These are phyloP conservation scores for Megaceryle torquata DNA, from an alignment of 2,113 vertebrate genomes.

Conservation along the genomic window DNA sequence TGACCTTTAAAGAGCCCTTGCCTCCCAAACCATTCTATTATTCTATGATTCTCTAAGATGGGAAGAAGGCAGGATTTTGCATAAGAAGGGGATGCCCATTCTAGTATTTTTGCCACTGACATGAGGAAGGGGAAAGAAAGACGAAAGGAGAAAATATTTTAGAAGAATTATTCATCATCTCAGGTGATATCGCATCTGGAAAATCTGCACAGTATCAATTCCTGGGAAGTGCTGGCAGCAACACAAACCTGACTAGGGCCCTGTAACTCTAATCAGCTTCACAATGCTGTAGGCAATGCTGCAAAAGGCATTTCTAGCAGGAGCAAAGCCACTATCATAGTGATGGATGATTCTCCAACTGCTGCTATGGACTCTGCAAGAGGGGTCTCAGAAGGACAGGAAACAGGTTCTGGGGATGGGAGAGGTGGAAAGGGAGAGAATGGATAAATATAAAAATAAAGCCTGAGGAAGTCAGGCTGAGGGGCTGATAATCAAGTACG, in stretches of 20 bases:
- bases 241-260: background rate
- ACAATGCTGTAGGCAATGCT: background rate
- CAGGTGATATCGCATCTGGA: background rate
- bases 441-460: background rate
- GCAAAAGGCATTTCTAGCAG: background rate
- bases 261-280: constrained; percentile 1
- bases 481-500: background rate
- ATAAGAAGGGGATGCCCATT: fast-evolving
- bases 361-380: background rate
- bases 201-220: background rate
- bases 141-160: background rate
- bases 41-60: background rate
- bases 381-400: background rate
- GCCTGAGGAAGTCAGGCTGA: background rate
- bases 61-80: background rate
- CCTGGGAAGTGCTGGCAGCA: background rate
- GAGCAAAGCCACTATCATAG: background rate
- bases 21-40: background rate
- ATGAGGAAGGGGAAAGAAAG: fast-evolving
- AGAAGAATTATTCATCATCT: background rate
- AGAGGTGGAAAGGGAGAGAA: background rate
- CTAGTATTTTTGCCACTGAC: background rate
- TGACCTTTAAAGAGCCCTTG: background rate
- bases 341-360: background rate
- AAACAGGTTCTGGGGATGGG: background rate